Evolutionary conservation across 1,140 invertebrate genomes (phyloP), one percentile per base, ranked within the genome.

Genomic region (Drosophila sechellia): DNA sequence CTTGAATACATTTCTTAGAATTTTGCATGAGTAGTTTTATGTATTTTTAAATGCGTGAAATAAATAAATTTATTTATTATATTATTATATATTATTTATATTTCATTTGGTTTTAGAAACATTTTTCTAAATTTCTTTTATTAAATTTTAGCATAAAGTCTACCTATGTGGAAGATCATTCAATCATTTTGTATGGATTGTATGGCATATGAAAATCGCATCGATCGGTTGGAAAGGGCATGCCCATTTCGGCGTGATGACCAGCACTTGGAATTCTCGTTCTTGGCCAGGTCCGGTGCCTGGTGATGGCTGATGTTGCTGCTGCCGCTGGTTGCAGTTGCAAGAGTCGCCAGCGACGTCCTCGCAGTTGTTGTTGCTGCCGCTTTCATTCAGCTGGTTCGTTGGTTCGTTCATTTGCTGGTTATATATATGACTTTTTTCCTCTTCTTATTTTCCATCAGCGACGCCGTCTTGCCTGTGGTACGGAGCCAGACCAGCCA

Each of bases 341-440:
- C 81, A 87, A 75, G 63, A 70, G 84, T 79, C 77, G 83, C 83
- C 72, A 81, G 80, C 66, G 71, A 39, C 58, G 40, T 58, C 58
- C 31, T 31, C 31, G 31, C 31, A 31, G 31, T 10, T 31, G 60
- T 54, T 78, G 79, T 43, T 64, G 80, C 17, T 63, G 66, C 53
- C 65, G 73, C 81, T 85, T 86, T 85, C 81, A 81, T 85, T 71
- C 84, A 86, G 77, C 40, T 81, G 58, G 79, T 81, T 77, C 54
- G 70, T 61, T 70, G 60, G 78, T 79, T 87, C 78, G 75, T 83
- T 75, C 60, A 75, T 75, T 75, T 76, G 79, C 64, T 87, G 65
- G 74, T 56, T 85, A 60, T 79, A 60, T 53, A 42, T 71, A 53
- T 65, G 54, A 46, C 15, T 31, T 5, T 52, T 42, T 65, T 68